A percentile compares a stretch with the other conserved stretches of the same genome.
phyloP scores from a whole-genome alignment of 2,113 vertebrate genomes.

The Felis chaus region DNA sequence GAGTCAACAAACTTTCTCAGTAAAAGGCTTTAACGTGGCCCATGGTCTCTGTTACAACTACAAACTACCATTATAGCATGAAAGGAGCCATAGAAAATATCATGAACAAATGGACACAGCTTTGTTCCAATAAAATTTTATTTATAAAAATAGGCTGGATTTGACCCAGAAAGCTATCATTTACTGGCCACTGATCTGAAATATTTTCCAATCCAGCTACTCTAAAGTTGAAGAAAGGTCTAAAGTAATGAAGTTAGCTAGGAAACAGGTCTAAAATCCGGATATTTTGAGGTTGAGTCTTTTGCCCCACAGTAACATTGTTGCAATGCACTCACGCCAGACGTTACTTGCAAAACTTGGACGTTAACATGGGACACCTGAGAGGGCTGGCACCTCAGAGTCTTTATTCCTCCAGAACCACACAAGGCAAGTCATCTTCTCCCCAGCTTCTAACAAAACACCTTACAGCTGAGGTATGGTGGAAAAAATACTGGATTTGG shows the following conservation, averaged over 20 bases:
- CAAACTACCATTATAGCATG: not conserved
- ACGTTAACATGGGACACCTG: not conserved
- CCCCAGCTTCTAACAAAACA: not conserved
- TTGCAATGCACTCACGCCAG: not conserved
- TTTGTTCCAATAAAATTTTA: not conserved
- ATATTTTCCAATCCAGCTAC: not conserved
- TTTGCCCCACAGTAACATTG: fast-evolving
- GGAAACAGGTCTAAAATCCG: not conserved
- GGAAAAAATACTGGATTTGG: not conserved
- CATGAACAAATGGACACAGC: not conserved
- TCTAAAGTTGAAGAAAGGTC: not conserved
- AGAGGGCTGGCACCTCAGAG: not conserved
- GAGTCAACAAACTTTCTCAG: not conserved
- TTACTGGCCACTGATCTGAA: not conserved
- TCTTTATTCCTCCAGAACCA: not conserved
- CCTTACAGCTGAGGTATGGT: not conserved
- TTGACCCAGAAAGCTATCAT: not conserved
- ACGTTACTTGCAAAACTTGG: not conserved
- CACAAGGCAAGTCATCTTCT: not conserved
- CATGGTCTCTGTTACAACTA: not conserved
- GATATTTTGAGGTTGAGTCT: not conserved
- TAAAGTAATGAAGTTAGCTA: not conserved
- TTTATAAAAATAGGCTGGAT: not conserved
- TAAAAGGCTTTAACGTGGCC: not conserved
- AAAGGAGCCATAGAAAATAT: not conserved